These are phyloP conservation scores for Aphodius sticticus DNA, from an alignment of 2,888 invertebrate species.

Conservation along the genomic window DNA sequence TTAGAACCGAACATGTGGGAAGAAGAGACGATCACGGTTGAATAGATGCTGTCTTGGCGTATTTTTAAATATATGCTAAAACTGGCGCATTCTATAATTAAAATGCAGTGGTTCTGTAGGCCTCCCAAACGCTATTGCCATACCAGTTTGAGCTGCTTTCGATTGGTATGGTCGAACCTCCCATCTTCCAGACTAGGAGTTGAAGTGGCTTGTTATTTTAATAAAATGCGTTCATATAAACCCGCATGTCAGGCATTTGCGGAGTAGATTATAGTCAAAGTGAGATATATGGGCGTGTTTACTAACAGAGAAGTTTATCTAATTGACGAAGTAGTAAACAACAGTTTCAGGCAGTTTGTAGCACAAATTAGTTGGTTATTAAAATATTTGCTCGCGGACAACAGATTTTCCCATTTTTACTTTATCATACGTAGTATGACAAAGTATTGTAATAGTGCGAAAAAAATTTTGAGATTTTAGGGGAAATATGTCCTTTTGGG, in stretches of 20 bases:
- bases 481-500: too few relatives aligned
- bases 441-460: too few relatives aligned
- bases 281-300: neutral
- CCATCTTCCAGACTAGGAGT: neutral
- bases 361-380: neutral
- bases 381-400: neutral
- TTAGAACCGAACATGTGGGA: neutral
- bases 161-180: constrained; percentile 9
- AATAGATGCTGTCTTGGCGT: neutral
- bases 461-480: too few relatives aligned
- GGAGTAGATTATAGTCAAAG: neutral
- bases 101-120: constrained; percentile 15
- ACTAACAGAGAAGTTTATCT: neutral
- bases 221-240: neutral
- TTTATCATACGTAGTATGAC: too few relatives aligned
- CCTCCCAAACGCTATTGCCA: constrained; percentile 10
- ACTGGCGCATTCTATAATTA: constrained; percentile 19
- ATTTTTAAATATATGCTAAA: constrained; percentile 4
- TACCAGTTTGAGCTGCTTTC: constrained; percentile 25
- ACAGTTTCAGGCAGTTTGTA: neutral
- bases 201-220: neutral
- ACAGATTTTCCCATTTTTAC: too few relatives aligned
- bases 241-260: neutral
- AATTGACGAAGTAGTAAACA: neutral
- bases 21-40: neutral